Percentiles rank a stretch among this genome's conserved stretches.
These are phyloP conservation scores for Protosalanx chinensis DNA, from an alignment of 2,797 vertebrate species.

Conservation along the genomic window DNA sequence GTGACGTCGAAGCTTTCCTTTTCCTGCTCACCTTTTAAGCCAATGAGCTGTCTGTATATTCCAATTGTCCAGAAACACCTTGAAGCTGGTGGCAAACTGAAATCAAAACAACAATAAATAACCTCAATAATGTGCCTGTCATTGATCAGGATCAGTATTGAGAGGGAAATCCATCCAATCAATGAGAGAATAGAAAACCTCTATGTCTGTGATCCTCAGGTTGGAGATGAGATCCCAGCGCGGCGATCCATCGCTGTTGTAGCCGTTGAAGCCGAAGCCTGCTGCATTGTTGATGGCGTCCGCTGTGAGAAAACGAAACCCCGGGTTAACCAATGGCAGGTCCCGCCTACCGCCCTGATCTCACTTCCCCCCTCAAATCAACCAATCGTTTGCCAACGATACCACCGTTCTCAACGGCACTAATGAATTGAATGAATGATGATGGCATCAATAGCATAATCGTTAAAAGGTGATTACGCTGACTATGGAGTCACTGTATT, in stretches of 20 bases:
- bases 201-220: constrained; percentile 87
- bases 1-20: not conserved
- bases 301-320: constrained; percentile 64
- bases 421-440: not conserved
- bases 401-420: not conserved
- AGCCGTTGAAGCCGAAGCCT: constrained; percentile 91
- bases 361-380: no score
- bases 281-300: constrained; percentile 95
- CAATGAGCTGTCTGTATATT: constrained; percentile 95
- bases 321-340: not conserved
- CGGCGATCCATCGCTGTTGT: constrained; percentile 76
- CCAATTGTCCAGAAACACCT: constrained; percentile 96
- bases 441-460: not conserved
- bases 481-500: not conserved
- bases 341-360: no score
- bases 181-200: constrained; percentile 70
- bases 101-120: not conserved
- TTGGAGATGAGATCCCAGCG: constrained; percentile 92
- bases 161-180: not conserved
- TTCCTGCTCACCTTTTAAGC: constrained; percentile 84
- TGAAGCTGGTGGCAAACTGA: constrained; percentile 93
- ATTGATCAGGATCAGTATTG: constrained; percentile 10
- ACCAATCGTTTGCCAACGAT: no score
- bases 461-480: not conserved
- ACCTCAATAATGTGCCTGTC: not conserved